These are phyloP conservation scores for Paragorgia papillata DNA, from an alignment of 92 coral and sea anemone species.

Conservation along the genomic window DNA sequence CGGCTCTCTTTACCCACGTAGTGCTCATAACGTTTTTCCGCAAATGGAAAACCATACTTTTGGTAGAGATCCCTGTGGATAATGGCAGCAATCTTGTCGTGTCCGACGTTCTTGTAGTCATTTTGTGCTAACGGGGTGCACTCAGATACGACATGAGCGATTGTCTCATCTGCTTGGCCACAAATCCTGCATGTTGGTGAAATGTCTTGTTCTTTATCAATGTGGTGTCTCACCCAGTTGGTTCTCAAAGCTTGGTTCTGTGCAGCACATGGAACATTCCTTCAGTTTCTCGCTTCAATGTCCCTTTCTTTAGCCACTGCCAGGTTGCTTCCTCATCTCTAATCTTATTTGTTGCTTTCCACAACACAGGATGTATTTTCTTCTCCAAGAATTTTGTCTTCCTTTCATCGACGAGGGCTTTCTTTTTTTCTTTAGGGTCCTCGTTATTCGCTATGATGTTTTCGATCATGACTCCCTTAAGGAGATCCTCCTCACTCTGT, in stretches of 20 bases:
- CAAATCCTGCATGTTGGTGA: neutral
- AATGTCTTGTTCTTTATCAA: neutral
- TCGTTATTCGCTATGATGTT: neutral
- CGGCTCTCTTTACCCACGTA: too few relatives aligned
- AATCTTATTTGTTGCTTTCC: neutral
- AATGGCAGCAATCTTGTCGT: neutral
- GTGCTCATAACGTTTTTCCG: too few relatives aligned
- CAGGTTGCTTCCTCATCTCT: conserved; percentile 4
- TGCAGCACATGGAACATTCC: neutral
- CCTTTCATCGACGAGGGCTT: neutral
- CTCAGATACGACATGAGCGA: neutral
- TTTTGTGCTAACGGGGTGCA: neutral
- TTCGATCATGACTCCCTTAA: neutral
- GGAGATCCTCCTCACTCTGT: neutral
- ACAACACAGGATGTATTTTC: neutral
- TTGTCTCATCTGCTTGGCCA: conserved; percentile 1
- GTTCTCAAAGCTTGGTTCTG: conserved; percentile 5
- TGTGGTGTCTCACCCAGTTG: neutral
- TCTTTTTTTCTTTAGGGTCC: neutral
- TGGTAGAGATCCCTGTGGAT: too few relatives aligned
- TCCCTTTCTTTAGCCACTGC: neutral
- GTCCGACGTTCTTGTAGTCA: neutral
- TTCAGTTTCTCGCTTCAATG: neutral
- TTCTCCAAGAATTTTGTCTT: neutral
- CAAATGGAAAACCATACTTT: too few relatives aligned